phyloP scores from a whole-genome alignment of 2,797 vertebrate species.

The Mus spretus region DNA sequence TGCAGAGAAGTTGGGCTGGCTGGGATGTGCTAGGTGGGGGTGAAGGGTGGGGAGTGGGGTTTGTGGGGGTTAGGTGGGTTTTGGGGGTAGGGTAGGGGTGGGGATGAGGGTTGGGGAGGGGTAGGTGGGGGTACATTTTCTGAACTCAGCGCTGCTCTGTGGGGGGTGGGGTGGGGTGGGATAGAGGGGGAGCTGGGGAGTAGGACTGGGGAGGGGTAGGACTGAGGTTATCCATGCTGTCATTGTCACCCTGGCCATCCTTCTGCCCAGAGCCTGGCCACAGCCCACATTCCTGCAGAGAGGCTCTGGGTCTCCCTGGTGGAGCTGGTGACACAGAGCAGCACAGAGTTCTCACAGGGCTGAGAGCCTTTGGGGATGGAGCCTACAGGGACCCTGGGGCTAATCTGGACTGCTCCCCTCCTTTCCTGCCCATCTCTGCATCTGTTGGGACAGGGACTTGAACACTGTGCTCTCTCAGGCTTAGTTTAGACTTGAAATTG shows the following conservation, averaged over 20 bases:
- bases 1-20: not conserved
- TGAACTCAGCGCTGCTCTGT: not conserved
- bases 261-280: constrained; percentile 73
- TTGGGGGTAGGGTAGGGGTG: not conserved
- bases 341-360: constrained; percentile 76
- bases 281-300: constrained; percentile 72
- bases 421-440: not conserved
- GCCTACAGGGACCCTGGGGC: not conserved
- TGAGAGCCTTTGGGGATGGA: constrained; percentile 36
- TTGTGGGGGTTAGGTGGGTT: not conserved
- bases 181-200: not conserved
- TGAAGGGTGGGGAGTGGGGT: not conserved
- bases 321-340: constrained; percentile 76
- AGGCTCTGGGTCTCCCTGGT: constrained; percentile 75
- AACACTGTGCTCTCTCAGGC: not conserved
- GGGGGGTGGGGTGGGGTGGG: not conserved
- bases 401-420: not conserved
- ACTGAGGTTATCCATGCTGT: not conserved
- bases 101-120: not conserved
- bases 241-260: constrained; percentile 57
- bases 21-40: not conserved
- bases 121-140: not conserved
- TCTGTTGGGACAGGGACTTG: not conserved
- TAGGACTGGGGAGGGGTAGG: not conserved
- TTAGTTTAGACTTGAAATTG: not conserved